These are phyloP conservation scores for Amiota communis DNA, from an alignment of 2,888 invertebrate species.

Conservation along the genomic window DNA sequence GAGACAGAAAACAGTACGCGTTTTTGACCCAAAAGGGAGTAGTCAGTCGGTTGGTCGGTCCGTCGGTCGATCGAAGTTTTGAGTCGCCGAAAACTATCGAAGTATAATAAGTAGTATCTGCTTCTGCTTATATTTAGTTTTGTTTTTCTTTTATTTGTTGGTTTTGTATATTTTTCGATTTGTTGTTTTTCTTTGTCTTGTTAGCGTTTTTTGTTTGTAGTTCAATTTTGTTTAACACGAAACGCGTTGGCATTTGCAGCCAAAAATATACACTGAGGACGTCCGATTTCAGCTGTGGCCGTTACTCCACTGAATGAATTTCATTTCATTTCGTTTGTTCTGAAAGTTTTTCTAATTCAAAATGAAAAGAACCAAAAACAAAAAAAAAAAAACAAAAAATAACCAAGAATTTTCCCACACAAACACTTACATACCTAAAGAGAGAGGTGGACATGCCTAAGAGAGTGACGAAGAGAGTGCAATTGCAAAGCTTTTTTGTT, in stretches of 20 bases:
- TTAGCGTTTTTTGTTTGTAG: constrained; percentile 5
- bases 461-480: constrained; percentile 7
- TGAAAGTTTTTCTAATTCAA: constrained; percentile 28
- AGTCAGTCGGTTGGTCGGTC: no score
- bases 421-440: background rate
- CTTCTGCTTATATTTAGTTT: background rate
- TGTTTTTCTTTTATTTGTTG: background rate
- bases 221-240: constrained; percentile 23
- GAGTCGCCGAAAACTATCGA: background rate
- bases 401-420: constrained; percentile 25
- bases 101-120: background rate
- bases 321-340: no score
- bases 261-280: constrained; percentile 44
- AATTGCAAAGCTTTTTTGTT: constrained; percentile 31
- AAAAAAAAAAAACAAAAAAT: background rate
- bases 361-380: background rate
- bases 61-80: no score
- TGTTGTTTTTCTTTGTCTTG: background rate
- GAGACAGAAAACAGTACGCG: background rate
- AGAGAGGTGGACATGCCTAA: constrained; percentile 2
- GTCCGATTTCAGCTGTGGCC: constrained; percentile 70
- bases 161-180: background rate
- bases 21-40: constrained; percentile 9
- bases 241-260: background rate
- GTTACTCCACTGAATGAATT: constrained; percentile 64